Evolutionary conservation across 2,797 vertebrate genomes (phyloP), one percentile per base, ranked within the genome.

Genomic region (Ctenosaura bakeri): DNA sequence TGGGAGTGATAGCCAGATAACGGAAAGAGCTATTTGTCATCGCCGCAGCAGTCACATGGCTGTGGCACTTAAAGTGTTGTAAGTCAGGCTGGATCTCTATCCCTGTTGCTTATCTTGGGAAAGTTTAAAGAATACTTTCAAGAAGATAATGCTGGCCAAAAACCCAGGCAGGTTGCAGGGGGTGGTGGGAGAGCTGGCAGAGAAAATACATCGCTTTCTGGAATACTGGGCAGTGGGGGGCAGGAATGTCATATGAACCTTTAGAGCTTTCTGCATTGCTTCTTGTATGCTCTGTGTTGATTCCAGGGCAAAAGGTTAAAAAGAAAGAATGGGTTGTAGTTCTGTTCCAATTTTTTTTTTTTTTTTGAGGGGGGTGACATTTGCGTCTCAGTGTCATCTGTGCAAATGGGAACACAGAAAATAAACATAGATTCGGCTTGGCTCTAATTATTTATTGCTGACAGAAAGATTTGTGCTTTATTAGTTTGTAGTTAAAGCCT

Each of bases 1-100:
- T 93, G 91, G 92, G 93, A 94, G 73, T 29, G 88, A 90, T 59
- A 54, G 85, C 20, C 80, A 94, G 80, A 85, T 94, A 95, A 94
- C 66, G 66, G 92, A 90, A 78, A 76, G 81, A 69, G 20, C 29
- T 54, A 32, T 91, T 94, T 94, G 88, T 93, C 12, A 22, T 69
- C 87, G 91, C 88, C 84, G 22, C 59, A 56, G 12, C 29, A 73
- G 32, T 87, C 0, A 1, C 82, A 56, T 52, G 82, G 26, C 35
- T 90, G 82, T 85, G 92, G 90, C 87, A 82, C 88, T 90, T 85
- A 59, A 71, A 0, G 0, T 82, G 69, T 38, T 66, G 81, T 79
- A 56, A 94, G 59, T 87, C 85, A 89, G 82, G 26, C 66, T 93
- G 89, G 24, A 69, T 88, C 85, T 86, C 50, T 88, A 88, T 74